phyloP scores from a whole-genome alignment of 2,888 invertebrate genomes.

The Spilarctia lutea region DNA sequence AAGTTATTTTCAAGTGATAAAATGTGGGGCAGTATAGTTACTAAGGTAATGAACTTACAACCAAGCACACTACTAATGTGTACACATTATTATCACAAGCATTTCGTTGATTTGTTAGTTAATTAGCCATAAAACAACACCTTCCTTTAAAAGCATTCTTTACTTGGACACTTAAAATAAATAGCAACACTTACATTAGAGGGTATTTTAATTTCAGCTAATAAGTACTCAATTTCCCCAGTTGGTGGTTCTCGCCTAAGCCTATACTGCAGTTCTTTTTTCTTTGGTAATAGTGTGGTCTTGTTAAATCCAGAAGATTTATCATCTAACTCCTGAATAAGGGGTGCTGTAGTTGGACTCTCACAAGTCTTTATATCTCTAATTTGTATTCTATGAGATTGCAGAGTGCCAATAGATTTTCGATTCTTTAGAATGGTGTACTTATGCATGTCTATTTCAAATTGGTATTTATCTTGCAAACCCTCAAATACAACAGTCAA shows the following conservation, averaged over 20 bases:
- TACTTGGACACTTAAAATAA: neutral
- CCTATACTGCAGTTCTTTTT: conserved; percentile 85
- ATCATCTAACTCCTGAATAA: conserved; percentile 88
- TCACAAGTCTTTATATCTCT: conserved; percentile 86
- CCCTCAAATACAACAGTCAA: conserved; percentile 93
- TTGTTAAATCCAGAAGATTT: conserved; percentile 47
- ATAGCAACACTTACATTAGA: conserved; percentile 77
- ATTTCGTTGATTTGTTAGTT: neutral
- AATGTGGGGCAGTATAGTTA: neutral
- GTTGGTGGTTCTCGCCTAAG: conserved; percentile 86
- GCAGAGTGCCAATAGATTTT: conserved; percentile 90
- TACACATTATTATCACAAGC: neutral
- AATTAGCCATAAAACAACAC: neutral
- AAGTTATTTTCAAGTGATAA: neutral
- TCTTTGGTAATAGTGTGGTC: conserved; percentile 41
- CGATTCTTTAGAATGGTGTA: conserved; percentile 90
- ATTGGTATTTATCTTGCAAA: conserved; percentile 90
- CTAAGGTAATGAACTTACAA: neutral
- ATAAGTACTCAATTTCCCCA: conserved; percentile 82
- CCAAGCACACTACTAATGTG: too few relatives aligned
- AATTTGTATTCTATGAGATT: conserved; percentile 91
- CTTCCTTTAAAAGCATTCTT: neutral
- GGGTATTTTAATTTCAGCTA: conserved; percentile 88
- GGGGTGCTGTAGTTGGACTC: conserved; percentile 66
- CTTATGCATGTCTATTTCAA: conserved; percentile 88